phyloP scores from a whole-genome alignment of 1,140 invertebrate genomes.

The Drosophila serrata region DNA sequence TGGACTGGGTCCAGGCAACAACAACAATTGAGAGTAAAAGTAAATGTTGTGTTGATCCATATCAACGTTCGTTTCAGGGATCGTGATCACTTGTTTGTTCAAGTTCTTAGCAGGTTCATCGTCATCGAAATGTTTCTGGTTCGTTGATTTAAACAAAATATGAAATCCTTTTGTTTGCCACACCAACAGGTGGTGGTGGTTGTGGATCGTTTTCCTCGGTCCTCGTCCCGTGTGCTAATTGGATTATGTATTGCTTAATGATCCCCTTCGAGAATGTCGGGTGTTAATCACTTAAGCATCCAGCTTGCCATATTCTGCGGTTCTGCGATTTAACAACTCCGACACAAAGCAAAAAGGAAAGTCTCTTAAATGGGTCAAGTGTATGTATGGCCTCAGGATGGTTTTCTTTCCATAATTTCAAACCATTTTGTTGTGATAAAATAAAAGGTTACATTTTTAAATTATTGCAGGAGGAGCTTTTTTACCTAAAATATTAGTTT shows the following conservation, averaged over 20 bases:
- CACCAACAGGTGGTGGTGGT: conserved; percentile 74
- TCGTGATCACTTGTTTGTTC: conserved; percentile 79
- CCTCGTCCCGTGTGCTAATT: conserved; percentile 59
- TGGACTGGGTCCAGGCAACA: conserved; percentile 26
- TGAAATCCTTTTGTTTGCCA: conserved; percentile 61
- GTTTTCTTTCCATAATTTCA: background rate
- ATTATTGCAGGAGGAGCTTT: background rate
- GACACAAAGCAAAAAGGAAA: conserved; percentile 76
- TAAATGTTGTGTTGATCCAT: conserved; percentile 72
- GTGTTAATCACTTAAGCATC: conserved; percentile 70
- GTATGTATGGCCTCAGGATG: background rate
- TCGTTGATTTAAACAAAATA: conserved; percentile 77
- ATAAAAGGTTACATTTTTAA: background rate
- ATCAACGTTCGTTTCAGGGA: conserved; percentile 19
- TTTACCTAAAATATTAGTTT: background rate
- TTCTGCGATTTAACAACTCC: conserved; percentile 35
- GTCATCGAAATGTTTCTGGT: conserved; percentile 70
- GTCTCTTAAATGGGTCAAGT: conserved; percentile 44
- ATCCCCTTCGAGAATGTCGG: conserved; percentile 51
- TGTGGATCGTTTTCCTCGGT: conserved; percentile 45
- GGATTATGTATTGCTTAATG: conserved; percentile 80
- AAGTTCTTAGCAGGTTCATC: conserved; percentile 77
- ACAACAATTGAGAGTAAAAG: conserved; percentile 76
- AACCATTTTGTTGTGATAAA: background rate
- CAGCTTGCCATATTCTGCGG: conserved; percentile 56